These are phyloP conservation scores for Chloebia gouldiae DNA, from an alignment of 2,113 vertebrate species.

Conservation along the genomic window DNA sequence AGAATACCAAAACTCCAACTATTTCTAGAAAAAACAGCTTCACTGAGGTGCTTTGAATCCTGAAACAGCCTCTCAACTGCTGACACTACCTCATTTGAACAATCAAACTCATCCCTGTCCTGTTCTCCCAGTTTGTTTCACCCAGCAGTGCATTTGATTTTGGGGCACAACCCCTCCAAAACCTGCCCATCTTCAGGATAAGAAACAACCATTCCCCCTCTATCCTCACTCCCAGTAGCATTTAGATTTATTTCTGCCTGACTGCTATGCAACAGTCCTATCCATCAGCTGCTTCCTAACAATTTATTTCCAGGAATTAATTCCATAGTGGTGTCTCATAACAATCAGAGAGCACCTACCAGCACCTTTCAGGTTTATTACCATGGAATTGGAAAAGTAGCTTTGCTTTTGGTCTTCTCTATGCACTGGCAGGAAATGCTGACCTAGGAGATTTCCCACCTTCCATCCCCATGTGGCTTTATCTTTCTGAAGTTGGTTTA, in stretches of 20 bases:
- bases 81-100: neutral
- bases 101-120: neutral
- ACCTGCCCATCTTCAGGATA: rapidly evolving
- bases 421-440: neutral
- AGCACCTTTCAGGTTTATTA: neutral
- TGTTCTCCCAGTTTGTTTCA: neutral
- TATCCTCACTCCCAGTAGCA: neutral
- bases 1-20: neutral
- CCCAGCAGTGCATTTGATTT: neutral
- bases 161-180: neutral
- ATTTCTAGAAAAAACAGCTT: neutral
- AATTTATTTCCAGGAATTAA: neutral
- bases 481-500: neutral
- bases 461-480: neutral
- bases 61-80: neutral
- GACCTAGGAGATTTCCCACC: neutral
- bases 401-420: neutral
- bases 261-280: neutral
- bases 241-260: neutral
- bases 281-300: neutral
- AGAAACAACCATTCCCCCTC: neutral
- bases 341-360: neutral
- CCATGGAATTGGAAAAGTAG: neutral
- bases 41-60: neutral
- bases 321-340: neutral